Base-by-base conservation (phyloP, 2,113 vertebrate genomes). In the Syrmaticus mikado region DNA sequence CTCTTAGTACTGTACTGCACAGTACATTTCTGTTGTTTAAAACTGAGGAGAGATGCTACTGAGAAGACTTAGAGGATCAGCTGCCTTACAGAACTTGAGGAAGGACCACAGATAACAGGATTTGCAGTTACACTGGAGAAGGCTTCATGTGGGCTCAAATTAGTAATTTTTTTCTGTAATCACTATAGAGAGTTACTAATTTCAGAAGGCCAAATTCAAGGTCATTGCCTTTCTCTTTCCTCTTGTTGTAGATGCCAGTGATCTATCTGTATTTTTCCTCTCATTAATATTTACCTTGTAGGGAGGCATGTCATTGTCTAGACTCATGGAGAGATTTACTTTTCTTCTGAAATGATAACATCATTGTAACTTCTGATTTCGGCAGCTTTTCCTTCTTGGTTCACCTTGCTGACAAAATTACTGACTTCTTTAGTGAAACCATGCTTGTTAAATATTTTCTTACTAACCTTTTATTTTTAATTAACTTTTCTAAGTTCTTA, bases 371-470 rank as follows among this genome's bases (percentile, higher is more conserved):
- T 89, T 84, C 79, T 89, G 36, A 61, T 70, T 87, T 91, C 86
- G 9, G 41, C 85, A 71, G 50, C 25, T 83, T 95, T 94, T 90
- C 32, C 14, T 18, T 72, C 32, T 36, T 91, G 71, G 66, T 89
- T 67, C 72, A 64, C 36, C 71, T 70, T 95, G 75, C 85, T 95
- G 90, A 82, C 85, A 83, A 83, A 76, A 67, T 25, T 88, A 66
- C 46, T 96, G 3, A 91, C 78, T 94, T 85, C 73, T 87, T 82
- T 87, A 58, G 21, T 93, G 32, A 70, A 77, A 34, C 3, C 11
- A 12, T 80, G 30, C 94, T 93, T 90, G 65, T 52, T 92, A 72
- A 93, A 85, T 87, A 91, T 90, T 96, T 97, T 94, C 55, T 55
- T 90, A 30, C 46, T 81, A 34, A 1, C 40, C 88, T 93, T 85